These are phyloP conservation scores for Smittia sp. DNA, from an alignment of 2,888 invertebrate genomes.

Conservation along the genomic window DNA sequence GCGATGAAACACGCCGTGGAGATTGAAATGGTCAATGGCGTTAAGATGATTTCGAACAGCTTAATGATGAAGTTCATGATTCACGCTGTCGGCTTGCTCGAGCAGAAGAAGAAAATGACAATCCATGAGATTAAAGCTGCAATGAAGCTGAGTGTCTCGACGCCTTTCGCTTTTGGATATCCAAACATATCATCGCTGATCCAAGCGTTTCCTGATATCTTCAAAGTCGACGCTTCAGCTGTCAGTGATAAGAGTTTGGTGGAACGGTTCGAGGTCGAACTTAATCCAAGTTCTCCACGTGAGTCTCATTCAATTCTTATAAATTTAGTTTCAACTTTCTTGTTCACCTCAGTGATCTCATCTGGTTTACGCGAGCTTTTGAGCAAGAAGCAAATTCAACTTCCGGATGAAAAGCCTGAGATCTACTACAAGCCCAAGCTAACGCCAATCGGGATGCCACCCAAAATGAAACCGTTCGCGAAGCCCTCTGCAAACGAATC, in stretches of 20 bases:
- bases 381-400: conserved; percentile 14
- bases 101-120: conserved; percentile 46
- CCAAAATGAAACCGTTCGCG: not conserved
- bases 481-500: not conserved
- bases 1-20: conserved; percentile 52
- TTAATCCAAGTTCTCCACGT: conserved; percentile 49
- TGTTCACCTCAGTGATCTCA: not conserved
- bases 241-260: conserved; percentile 44
- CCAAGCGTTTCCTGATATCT: conserved; percentile 50
- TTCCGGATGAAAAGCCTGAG: conserved; percentile 31
- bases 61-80: conserved; percentile 50
- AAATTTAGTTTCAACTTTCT: not conserved
- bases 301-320: conserved; percentile 42
- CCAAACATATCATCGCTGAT: conserved; percentile 51
- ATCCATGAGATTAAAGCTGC: conserved; percentile 49
- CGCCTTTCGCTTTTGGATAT: conserved; percentile 49
- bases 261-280: conserved; percentile 49
- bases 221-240: conserved; percentile 44
- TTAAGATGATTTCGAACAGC: conserved; percentile 47
- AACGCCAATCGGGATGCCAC: not conserved
- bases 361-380: not conserved
- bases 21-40: conserved; percentile 47
- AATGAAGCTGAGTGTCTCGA: conserved; percentile 47
- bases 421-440: conserved; percentile 3
- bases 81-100: conserved; percentile 49